These are phyloP conservation scores for Solen grandis DNA, from an alignment of 1,140 invertebrate species.

Conservation along the genomic window DNA sequence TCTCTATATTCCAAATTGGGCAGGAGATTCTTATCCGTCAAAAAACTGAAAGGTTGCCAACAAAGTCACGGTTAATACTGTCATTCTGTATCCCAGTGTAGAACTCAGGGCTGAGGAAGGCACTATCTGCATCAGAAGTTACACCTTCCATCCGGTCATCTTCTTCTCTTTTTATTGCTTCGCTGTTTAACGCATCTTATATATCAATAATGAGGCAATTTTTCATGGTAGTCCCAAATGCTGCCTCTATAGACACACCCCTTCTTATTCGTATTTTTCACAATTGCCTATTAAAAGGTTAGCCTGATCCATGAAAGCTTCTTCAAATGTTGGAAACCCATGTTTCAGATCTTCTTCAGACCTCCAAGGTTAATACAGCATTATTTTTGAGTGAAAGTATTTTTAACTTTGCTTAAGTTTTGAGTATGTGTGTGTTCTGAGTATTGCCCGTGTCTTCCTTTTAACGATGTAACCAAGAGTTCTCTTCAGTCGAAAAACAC, in stretches of 20 bases:
- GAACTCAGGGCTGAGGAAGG: constrained; percentile 18
- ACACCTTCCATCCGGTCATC: not conserved
- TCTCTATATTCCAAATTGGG: not conserved
- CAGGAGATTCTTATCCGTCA: constrained; percentile 6
- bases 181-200: constrained; percentile 8
- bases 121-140: constrained; percentile 3
- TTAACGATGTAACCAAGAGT: constrained; percentile 3
- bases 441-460: constrained; percentile 35
- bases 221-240: not conserved
- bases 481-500: constrained; percentile 9
- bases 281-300: not conserved
- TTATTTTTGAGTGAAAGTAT: constrained; percentile 22
- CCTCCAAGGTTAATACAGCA: constrained; percentile 21
- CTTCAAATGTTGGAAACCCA: constrained; percentile 19
- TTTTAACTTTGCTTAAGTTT: constrained; percentile 10
- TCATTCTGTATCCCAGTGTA: constrained; percentile 9
- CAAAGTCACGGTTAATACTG: not conserved
- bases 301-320: constrained; percentile 5
- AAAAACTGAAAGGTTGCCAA: not conserved
- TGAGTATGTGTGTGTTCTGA: constrained; percentile 27
- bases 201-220: constrained; percentile 20
- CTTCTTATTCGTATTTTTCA: constrained; percentile 6
- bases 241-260: constrained; percentile 5
- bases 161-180: constrained; percentile 6
- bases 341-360: constrained; percentile 15